Percentiles rank a stretch among this genome's conserved stretches.
Conservation (phyloP, 2,113 vertebrate genomes). For the Ciconia maguari region DNA sequence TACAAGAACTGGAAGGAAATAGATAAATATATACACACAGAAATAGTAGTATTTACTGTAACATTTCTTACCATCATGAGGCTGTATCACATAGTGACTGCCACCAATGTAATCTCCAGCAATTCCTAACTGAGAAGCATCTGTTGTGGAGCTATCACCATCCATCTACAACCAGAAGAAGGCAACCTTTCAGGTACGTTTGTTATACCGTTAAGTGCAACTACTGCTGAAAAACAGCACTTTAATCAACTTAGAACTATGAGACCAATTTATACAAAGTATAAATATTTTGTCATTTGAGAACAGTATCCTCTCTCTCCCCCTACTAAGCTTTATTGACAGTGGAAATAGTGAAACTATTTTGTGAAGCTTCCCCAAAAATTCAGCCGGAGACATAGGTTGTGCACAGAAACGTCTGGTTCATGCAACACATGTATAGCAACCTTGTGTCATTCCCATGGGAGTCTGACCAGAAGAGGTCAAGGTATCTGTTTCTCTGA, state of each 20-base stretch:
- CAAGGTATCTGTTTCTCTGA: background rate
- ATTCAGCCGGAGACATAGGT: background rate
- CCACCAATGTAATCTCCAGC: constrained; percentile 92
- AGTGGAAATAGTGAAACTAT: background rate
- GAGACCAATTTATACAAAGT: background rate
- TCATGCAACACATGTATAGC: background rate
- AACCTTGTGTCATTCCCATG: background rate
- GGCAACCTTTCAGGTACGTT: background rate
- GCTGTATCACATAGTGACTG: constrained; percentile 93
- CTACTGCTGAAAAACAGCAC: background rate
- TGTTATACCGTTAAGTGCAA: background rate
- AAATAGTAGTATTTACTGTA: background rate
- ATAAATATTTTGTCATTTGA: background rate
- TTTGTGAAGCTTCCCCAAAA: background rate
- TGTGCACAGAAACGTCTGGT: background rate
- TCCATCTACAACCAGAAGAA: constrained; percentile 85
- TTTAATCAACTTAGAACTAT: background rate
- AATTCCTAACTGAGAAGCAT: constrained; percentile 95
- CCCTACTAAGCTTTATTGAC: background rate
- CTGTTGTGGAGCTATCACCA: constrained; percentile 92
- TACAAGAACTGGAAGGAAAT: background rate
- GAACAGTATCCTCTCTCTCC: background rate
- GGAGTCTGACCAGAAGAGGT: background rate
- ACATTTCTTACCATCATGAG: constrained; percentile 87
- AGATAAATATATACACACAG: background rate